Percentiles rank a stretch among this genome's conserved stretches.
Evolutionary conservation across 2,888 invertebrate species (phyloP).

Genomic region (Labia minor): DNA sequence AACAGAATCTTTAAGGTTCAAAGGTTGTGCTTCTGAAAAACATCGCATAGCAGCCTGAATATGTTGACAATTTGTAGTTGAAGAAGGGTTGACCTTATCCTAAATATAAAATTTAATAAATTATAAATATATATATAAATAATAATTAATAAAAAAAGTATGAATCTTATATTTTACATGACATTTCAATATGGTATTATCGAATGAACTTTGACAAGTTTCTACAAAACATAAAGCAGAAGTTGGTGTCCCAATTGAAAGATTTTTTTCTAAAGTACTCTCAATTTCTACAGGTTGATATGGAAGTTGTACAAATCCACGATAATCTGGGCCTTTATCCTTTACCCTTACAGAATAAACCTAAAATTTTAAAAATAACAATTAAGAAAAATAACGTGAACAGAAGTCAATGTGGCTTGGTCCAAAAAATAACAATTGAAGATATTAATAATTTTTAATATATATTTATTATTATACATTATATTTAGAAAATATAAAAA

Average conservation of each 20-base stretch:
- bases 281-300: constrained; percentile 32
- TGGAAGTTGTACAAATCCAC: constrained; percentile 59
- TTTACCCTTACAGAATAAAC: constrained; percentile 56
- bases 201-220: constrained; percentile 44
- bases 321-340: constrained; percentile 55
- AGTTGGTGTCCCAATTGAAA: constrained; percentile 35
- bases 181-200: constrained; percentile 44
- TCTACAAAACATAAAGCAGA: constrained; percentile 46
- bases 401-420: constrained; percentile 13
- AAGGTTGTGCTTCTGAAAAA: constrained; percentile 47
- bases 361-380: constrained; percentile 30
- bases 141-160: too few species aligned
- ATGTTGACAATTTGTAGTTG: constrained; percentile 44
- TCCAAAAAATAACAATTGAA: neutral
- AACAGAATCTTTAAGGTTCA: constrained; percentile 50
- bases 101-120: constrained; percentile 25
- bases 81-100: constrained; percentile 31
- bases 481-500: too few species aligned
- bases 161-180: constrained; percentile 35
- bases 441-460: neutral
- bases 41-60: constrained; percentile 54
- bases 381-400: too few species aligned
- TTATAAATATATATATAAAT: too few species aligned
- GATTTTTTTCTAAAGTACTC: constrained; percentile 31
- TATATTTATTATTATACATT: too few species aligned